phyloP scores from a whole-genome alignment of 2,797 vertebrate species.

The Syndactyla subalaris region DNA sequence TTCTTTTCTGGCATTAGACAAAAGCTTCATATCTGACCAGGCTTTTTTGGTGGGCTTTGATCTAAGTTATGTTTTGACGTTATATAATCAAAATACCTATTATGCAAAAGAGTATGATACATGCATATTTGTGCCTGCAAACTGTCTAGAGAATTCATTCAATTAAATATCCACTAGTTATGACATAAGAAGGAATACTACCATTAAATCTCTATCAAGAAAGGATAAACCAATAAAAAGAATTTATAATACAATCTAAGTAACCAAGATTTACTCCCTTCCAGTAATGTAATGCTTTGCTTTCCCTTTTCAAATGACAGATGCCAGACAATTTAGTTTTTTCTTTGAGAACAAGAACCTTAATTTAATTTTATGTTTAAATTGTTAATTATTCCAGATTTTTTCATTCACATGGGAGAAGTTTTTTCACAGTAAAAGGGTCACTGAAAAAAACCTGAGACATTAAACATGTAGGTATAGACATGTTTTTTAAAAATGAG shows the following conservation, averaged over 20 bases:
- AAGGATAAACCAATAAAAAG: neutral
- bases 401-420: neutral
- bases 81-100: conserved; percentile 7
- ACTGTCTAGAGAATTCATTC: neutral
- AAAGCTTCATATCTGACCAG: neutral
- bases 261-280: neutral
- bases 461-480: neutral
- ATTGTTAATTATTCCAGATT: neutral
- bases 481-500: neutral
- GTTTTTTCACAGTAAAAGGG: neutral
- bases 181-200: neutral
- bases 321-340: neutral
- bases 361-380: neutral
- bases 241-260: neutral
- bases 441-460: neutral
- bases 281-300: neutral
- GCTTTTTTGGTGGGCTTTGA: neutral
- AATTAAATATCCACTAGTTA: neutral
- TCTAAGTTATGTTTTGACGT: neutral
- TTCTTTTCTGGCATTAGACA: neutral
- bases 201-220: neutral
- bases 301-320: neutral
- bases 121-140: neutral
- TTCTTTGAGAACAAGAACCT: neutral
- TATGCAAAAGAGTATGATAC: neutral